A percentile compares a stretch with the other conserved stretches of the same genome.
Evolutionary conservation across 2,113 vertebrate species (phyloP).

Genomic region (Halichoerus grypus): DNA sequence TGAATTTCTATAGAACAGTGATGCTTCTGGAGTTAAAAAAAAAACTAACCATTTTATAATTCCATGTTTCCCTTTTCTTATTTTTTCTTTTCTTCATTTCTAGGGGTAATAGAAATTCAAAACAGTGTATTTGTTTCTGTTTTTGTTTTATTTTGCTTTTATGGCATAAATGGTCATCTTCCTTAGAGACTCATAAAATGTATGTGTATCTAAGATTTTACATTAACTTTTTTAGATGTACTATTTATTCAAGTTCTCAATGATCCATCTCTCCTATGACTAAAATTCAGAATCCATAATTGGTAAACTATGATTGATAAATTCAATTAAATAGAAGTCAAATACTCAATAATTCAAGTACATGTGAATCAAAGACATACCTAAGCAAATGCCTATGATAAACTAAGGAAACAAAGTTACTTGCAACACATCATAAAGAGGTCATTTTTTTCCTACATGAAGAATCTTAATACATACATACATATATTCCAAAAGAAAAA

Average conservation of each 20-base stretch:
- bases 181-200: slow-evolving; percentile 58
- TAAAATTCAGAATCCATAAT: not conserved
- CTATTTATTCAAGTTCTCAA: slow-evolving; percentile 81
- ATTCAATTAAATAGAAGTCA: not conserved
- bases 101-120: slow-evolving; percentile 57
- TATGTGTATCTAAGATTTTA: slow-evolving; percentile 54
- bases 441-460: not conserved
- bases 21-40: slow-evolving; percentile 61
- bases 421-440: not conserved
- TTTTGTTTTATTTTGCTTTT: slow-evolving; percentile 33
- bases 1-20: slow-evolving; percentile 68
- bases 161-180: slow-evolving; percentile 60
- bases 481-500: not conserved
- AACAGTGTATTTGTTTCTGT: slow-evolving; percentile 47
- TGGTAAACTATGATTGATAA: not conserved
- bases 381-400: not conserved
- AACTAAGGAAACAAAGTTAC: not conserved
- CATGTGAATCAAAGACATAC: not conserved
- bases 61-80: slow-evolving; percentile 45
- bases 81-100: slow-evolving; percentile 62
- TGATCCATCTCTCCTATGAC: slow-evolving; percentile 72
- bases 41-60: slow-evolving; percentile 64
- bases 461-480: not conserved
- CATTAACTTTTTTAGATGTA: slow-evolving; percentile 78
- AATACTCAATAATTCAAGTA: not conserved